Evolutionary conservation across 2,888 invertebrate species (phyloP), one percentile per base, ranked within the genome.

Genomic region (Aspidapion aeneum): DNA sequence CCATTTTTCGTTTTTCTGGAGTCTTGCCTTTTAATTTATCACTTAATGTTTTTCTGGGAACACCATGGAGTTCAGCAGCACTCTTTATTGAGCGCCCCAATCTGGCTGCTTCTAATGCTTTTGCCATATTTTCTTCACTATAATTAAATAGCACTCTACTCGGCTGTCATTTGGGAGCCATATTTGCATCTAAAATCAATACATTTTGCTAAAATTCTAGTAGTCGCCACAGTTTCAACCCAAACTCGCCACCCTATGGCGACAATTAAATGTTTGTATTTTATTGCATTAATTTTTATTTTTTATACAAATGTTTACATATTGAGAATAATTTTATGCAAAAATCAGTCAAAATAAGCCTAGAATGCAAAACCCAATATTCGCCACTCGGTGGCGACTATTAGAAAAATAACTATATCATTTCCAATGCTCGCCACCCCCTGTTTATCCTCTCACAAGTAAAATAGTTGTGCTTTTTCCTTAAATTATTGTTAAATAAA

Each of bases 1-100:
- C 59, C 59, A 63, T 63, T 63, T 59, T 63, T 55, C 63, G 52
- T 16, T 18, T 50, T 55, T 19, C 54, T 20, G 55, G 58, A 54
- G 58, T 58, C 49, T 62, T 62, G 12, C 62, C 62, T 7, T 48
- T 62, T 16, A 62, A 57, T 62, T 62, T 62, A 21, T 62, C 55
- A n/a, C 58, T 16, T 22, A 62, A 48, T 12, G 62, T 62, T 19
- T 22, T 62, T 17, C 58, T 58, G 12, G 54, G 58, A 35, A 55
- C 57, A 2, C 55, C 51, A 56, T 57, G n/a, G 1, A 50, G 18
- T 18, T 61, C 58, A 21, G 61, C 61, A 55, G 61, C 58, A 7
- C 54, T 55, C 56, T 60, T 60, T 52, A 61, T 60, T 57, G 57
- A 57, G 55, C 57, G 60, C 60, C 60, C 60, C 35, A 18, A 19